Conservation (phyloP, 2,888 invertebrate species). For the Acrobasis repandana region DNA sequence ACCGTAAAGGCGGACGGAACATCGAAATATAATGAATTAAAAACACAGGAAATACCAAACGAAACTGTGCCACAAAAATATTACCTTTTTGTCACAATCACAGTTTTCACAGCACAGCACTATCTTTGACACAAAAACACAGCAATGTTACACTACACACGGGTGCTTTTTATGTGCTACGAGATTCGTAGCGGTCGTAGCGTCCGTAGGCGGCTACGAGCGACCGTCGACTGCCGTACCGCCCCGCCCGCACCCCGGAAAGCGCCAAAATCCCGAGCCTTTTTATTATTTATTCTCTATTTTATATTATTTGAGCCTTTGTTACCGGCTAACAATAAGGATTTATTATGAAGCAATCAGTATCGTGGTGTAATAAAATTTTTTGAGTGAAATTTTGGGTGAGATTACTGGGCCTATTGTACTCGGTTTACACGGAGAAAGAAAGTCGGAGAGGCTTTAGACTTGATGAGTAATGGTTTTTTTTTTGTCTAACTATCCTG, state of each 20-base stretch:
- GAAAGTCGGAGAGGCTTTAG: not conserved
- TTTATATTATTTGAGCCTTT: constrained; percentile 25
- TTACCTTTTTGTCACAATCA: constrained; percentile 15
- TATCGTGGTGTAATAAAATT: constrained; percentile 14
- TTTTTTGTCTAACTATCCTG: no score
- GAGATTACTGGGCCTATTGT: constrained; percentile 14
- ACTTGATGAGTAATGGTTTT: no score
- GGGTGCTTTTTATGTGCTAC: constrained; percentile 10
- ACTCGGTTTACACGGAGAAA: not conserved
- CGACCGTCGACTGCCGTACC: constrained; percentile 73
- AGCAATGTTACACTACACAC: constrained; percentile 31
- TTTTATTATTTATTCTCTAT: constrained; percentile 42
- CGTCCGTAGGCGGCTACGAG: constrained; percentile 71
- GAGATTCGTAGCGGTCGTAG: constrained; percentile 48
- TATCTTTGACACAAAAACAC: constrained; percentile 28
- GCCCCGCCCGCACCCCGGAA: constrained; percentile 55
- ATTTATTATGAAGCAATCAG: constrained; percentile 19
- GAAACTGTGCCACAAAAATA: constrained; percentile 10
- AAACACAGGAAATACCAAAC: constrained; percentile 4
- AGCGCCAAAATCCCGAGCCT: constrained; percentile 44
- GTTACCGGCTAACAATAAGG: constrained; percentile 22
- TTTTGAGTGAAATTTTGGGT: constrained; percentile 12
- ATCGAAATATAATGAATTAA: constrained; percentile 14
- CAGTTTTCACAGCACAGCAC: constrained; percentile 11
- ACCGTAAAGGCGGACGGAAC: not conserved